Percentiles rank a stretch among this genome's conserved stretches.
Conservation (phyloP, 2,113 vertebrate species). For the Excalfactoria chinensis region DNA sequence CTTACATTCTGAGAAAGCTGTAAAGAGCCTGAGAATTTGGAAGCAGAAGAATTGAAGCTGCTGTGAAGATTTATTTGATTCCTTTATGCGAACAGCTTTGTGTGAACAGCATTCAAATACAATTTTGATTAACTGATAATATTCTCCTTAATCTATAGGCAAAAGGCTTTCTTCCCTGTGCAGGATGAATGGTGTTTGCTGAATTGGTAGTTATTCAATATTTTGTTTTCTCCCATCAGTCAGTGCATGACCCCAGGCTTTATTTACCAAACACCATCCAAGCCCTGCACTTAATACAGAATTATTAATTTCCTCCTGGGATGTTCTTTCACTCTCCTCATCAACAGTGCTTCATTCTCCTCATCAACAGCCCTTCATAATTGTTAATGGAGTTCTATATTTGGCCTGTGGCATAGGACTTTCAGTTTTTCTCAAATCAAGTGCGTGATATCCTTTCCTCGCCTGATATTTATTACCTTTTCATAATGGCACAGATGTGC, state of each 20-base stretch:
- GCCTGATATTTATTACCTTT: conserved; percentile 66
- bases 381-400: conserved; percentile 72
- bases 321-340: conserved; percentile 62
- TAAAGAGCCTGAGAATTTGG: background rate
- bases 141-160: background rate
- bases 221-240: conserved; percentile 64
- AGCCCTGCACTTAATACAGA: conserved; percentile 71
- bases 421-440: conserved; percentile 49
- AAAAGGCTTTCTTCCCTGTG: background rate
- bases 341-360: conserved; percentile 55
- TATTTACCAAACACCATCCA: conserved; percentile 71
- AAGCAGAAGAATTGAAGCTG: background rate
- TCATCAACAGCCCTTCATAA: conserved; percentile 58
- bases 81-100: background rate
- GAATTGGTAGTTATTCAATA: conserved; percentile 58
- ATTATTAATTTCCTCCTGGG: conserved; percentile 74
- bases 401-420: conserved; percentile 68
- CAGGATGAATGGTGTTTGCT: conserved; percentile 30
- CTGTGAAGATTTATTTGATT: background rate
- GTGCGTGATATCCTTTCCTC: conserved; percentile 57
- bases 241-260: conserved; percentile 65
- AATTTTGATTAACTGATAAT: background rate
- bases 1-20: background rate
- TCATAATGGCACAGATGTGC: conserved; percentile 71
- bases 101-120: background rate